Percentiles rank a stretch among this genome's conserved stretches.
These are phyloP conservation scores for Ciconia maguari DNA, from an alignment of 2,113 vertebrate species.

Conservation along the genomic window DNA sequence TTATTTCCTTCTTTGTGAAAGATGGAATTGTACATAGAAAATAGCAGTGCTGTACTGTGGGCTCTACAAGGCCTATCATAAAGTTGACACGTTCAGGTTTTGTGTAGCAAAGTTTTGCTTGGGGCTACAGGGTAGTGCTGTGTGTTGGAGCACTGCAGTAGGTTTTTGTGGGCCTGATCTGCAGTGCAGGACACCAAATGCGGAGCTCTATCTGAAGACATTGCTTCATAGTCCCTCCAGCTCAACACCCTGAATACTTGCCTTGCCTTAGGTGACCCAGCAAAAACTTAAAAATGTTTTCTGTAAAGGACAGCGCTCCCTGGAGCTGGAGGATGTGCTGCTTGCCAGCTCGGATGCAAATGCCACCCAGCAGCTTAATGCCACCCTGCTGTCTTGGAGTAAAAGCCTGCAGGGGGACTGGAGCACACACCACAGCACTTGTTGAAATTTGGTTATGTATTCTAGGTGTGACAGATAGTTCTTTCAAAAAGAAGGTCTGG, in stretches of 20 bases:
- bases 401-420: neutral
- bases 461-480: neutral
- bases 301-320: neutral
- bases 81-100: neutral
- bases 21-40: neutral
- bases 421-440: neutral
- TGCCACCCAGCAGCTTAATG: neutral
- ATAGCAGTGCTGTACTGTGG: neutral
- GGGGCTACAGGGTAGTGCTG: neutral
- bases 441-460: neutral
- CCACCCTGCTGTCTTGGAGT: neutral
- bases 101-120: neutral
- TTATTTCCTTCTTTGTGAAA: neutral
- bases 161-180: neutral
- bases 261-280: neutral
- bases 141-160: neutral
- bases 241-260: neutral
- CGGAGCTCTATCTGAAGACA: neutral
- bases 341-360: neutral
- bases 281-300: neutral
- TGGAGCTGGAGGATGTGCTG: neutral
- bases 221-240: neutral
- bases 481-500: neutral
- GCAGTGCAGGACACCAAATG: accelerated
- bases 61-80: neutral